A percentile compares a stretch with the other conserved stretches of the same genome.
These are phyloP conservation scores for Lysandra coridon DNA, from an alignment of 2,888 invertebrate genomes.

Conservation along the genomic window DNA sequence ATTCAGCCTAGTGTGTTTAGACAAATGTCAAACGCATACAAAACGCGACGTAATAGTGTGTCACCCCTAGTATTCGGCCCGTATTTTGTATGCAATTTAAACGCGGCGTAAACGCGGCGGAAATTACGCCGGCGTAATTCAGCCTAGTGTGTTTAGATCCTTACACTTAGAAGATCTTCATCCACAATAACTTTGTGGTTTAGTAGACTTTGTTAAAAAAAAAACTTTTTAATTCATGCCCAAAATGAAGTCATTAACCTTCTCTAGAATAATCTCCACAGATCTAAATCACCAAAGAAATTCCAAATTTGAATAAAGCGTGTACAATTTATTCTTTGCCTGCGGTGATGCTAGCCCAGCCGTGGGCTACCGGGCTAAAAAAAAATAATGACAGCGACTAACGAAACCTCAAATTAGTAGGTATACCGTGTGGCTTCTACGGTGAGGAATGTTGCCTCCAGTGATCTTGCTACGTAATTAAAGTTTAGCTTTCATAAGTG, in stretches of 20 bases:
- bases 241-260: conserved; percentile 10
- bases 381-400: conserved; percentile 23
- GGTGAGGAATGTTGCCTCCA: background rate
- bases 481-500: conserved; percentile 8
- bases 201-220: background rate
- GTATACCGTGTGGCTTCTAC: conserved; percentile 15
- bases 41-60: too few relatives aligned
- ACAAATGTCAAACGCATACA: too few relatives aligned
- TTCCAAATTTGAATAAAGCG: conserved; percentile 18
- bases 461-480: conserved; percentile 11
- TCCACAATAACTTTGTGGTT: background rate
- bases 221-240: background rate
- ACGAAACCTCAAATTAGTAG: conserved; percentile 20
- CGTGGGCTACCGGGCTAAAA: conserved; percentile 33
- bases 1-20: too few relatives aligned
- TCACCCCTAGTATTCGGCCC: too few relatives aligned
- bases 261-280: background rate
- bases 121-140: too few relatives aligned
- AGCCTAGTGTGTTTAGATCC: too few relatives aligned
- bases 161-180: too few relatives aligned
- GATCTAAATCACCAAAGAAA: conserved; percentile 19
- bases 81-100: too few relatives aligned
- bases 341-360: conserved; percentile 28
- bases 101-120: too few relatives aligned
- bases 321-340: conserved; percentile 30